Base-by-base conservation (phyloP, 1,140 invertebrate genomes). In the Triops longicaudatus region DNA sequence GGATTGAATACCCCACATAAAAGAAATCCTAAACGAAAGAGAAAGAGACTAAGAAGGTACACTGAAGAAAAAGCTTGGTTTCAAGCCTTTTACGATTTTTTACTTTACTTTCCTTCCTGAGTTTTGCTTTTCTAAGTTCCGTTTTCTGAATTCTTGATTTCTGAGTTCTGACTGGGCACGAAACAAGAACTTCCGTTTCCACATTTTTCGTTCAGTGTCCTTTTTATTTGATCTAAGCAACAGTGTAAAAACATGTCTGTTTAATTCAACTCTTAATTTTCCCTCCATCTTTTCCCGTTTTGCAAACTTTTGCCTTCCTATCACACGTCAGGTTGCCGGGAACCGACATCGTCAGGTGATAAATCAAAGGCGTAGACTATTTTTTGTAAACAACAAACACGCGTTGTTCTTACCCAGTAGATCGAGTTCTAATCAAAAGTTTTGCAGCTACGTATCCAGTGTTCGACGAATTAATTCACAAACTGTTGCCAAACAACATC, bases 261-360 rank as follows among this genome's bases (percentile, higher is more conserved):
- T 63, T n/a, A 63, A n/a, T 63, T 63, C 17, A 63, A n/a, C 22
- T 22, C 50, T 63, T 5, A 63, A 63, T 63, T 63, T 63, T 63
- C 50, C 50, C 50, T 63, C 50, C 50, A 1, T 63, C 14, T 63
- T 63, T 63, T 37, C 7, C 2, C 31, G 31, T 37, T 31, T 42
- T 10, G 27, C 73, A 73, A 73, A 31, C 27, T 73, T 73, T 31
- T 26, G 17, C 26, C 27, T 26, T 9, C 26, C 85, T 86, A 43
- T 85, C 85, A 79, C 86, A 85, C 75, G 87, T 87, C 71, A 86
- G 86, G 82, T 83, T 79, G 79, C 41, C 72, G 6, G 79, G 86
- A 43, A 86, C 88, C 74, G 88, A 87, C 79, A 74, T 28, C 43
- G 75, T 43, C 44, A 50, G n/a, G 28, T 76, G 28, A 50, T 26